Conservation (phyloP, 2,797 vertebrate species). For the Myripristis murdjan region DNA sequence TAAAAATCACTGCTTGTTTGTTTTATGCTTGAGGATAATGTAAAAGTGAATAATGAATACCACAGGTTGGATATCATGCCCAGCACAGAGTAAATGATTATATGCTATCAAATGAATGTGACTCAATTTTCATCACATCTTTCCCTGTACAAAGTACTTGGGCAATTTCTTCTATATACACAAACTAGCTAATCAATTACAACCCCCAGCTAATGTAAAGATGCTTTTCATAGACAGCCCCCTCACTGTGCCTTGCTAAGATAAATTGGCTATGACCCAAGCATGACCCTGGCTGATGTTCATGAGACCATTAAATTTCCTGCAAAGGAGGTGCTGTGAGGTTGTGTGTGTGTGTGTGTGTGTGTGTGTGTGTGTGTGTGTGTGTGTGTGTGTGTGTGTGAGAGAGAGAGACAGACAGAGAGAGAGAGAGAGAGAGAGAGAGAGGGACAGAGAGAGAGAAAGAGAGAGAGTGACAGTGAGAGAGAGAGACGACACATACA, state of each 20-base stretch:
- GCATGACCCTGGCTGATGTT: conserved; percentile 85
- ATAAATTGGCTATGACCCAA: conserved; percentile 87
- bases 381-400: conserved; percentile 20
- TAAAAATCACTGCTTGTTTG: conserved; percentile 6
- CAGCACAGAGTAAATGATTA: conserved; percentile 59
- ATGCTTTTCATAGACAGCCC: conserved; percentile 73
- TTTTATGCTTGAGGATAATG: conserved; percentile 10
- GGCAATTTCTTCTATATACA: conserved; percentile 70
- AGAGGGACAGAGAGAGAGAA: conserved; percentile 32
- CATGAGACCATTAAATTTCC: conserved; percentile 86
- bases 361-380: conserved; percentile 18
- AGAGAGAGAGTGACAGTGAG: conserved; percentile 38
- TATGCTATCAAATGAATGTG: conserved; percentile 60
- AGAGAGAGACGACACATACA: too few relatives aligned
- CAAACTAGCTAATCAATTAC: conserved; percentile 81
- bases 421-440: conserved; percentile 37
- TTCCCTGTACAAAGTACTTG: conserved; percentile 47
- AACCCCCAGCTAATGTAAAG: conserved; percentile 77
- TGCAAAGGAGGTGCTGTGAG: conserved; percentile 74
- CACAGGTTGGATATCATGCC: conserved; percentile 48
- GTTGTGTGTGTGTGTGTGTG: conserved; percentile 50
- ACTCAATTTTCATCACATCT: conserved; percentile 70
- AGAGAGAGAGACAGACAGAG: neutral
- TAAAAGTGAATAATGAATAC: conserved; percentile 49
- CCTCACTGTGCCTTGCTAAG: conserved; percentile 75